These are phyloP conservation scores for Lithobius niger DNA, from an alignment of 1,140 invertebrate genomes.

Conservation along the genomic window DNA sequence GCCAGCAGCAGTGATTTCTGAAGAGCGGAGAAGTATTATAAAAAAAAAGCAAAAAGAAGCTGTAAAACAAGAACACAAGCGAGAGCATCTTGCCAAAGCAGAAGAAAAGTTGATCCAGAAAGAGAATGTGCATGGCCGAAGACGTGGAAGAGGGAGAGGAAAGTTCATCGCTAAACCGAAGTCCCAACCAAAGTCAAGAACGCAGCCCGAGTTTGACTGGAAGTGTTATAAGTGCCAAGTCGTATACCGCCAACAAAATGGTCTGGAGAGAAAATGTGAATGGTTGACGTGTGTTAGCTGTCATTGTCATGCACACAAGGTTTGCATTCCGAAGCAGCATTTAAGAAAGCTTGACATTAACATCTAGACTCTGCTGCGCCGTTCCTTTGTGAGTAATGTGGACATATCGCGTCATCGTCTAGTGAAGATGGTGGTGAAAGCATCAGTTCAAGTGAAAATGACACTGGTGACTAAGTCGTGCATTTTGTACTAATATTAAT, in stretches of 20 bases:
- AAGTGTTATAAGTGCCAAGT: not conserved
- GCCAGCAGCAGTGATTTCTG: not conserved
- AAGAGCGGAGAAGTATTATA: too few species aligned
- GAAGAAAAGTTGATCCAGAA: not conserved
- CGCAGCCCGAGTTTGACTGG: not conserved
- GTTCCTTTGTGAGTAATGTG: not conserved
- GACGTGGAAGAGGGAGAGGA: not conserved
- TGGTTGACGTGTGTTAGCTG: not conserved
- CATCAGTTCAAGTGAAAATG: not conserved
- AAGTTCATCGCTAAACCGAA: not conserved
- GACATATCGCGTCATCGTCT: not conserved
- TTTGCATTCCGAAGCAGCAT: not conserved
- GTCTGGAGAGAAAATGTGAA: not conserved
- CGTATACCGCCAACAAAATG: not conserved
- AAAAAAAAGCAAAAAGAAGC: not conserved
- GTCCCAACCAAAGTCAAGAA: too few species aligned
- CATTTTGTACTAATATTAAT: not conserved
- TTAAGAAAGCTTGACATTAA: not conserved
- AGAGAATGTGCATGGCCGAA: not conserved
- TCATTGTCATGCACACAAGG: not conserved
- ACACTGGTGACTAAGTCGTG: not conserved
- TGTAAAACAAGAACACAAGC: not conserved
- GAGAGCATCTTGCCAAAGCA: not conserved
- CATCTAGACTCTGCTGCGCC: not conserved
- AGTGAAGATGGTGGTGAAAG: not conserved